Evolutionary conservation across 2,797 vertebrate genomes (phyloP).

Genomic region (Manis javanica): DNA sequence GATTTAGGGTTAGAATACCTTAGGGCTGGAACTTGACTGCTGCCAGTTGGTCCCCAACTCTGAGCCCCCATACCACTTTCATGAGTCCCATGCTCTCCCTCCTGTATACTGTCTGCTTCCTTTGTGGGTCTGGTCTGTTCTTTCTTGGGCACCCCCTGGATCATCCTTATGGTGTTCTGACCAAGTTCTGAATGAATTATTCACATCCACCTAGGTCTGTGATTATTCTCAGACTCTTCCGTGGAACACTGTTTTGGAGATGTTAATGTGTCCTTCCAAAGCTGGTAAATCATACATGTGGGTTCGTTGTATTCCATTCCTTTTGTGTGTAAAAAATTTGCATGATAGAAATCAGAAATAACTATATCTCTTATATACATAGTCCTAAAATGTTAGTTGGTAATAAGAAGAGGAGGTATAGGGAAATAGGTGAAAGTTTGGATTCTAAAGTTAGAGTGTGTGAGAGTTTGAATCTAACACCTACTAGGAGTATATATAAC

Average conservation of each 20-base stretch:
- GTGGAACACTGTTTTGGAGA: background rate
- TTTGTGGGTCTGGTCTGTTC: background rate
- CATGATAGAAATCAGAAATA: background rate
- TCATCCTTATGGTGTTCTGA: background rate
- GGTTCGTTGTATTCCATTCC: background rate
- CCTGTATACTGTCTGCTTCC: background rate
- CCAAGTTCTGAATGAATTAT: background rate
- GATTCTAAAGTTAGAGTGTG: background rate
- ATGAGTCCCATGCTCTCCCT: background rate
- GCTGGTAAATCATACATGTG: background rate
- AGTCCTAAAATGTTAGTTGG: background rate
- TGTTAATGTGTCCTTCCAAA: background rate
- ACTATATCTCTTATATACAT: background rate
- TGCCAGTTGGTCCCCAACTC: background rate
- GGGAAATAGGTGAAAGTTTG: background rate
- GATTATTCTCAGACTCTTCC: background rate
- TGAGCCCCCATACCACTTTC: too few species aligned
- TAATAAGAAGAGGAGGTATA: background rate
- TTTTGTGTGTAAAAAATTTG: background rate
- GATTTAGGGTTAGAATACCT: background rate
- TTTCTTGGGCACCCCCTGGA: background rate
- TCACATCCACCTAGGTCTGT: background rate
- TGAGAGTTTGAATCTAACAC: background rate
- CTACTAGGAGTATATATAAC: background rate
- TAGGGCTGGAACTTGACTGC: background rate